Evolutionary conservation across 2,888 invertebrate genomes (phyloP), one percentile per base, ranked within the genome.

Genomic region (Mesoligia furuncula): DNA sequence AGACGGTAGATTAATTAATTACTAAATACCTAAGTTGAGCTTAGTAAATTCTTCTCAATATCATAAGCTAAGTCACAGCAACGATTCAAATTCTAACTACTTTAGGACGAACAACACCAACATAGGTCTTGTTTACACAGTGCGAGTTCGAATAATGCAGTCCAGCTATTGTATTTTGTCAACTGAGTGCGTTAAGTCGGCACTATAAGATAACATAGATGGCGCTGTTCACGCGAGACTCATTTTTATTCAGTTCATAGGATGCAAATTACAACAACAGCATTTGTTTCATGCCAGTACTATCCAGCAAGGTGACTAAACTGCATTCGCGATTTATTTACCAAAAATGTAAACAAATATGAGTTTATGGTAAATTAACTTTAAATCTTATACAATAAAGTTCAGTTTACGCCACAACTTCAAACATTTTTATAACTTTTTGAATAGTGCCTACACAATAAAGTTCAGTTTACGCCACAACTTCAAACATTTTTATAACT

Each of bases 51-150:
- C 77, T 75, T 81, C 65, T 62, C 69, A 83, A 79, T 85, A 83
- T 86, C 79, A 73, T 74, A 81, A 81, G 67, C 87, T 85, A 81
- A 81, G 72, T 81, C 81, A 87, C 87, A 79, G 81, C 86, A 83
- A 78, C 83, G 54, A 85, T 87, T 81, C 62, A 85, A 81, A 74
- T 79, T 73, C 72, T 79, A 85, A 73, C 87, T 87, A 87, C 76
- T 57, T 79, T 61, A 81, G 86, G 88, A 87, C 87, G 87, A 81
- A 87, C 89, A 83, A 88, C 87, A 87, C 77, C 71, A 61, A 88
- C 66, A 75, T 61, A 72, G 61, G 45, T 39, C 69, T 79, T 24
- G 48, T 73, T 77, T 65, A 78, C n/a, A 74, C 31, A 61, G 36
- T 77, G 78, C 83, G 64, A 74, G 45, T 27, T 51, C 15, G 15